These are phyloP conservation scores for Dicycla oo DNA, from an alignment of 2,888 invertebrate species.

Conservation along the genomic window DNA sequence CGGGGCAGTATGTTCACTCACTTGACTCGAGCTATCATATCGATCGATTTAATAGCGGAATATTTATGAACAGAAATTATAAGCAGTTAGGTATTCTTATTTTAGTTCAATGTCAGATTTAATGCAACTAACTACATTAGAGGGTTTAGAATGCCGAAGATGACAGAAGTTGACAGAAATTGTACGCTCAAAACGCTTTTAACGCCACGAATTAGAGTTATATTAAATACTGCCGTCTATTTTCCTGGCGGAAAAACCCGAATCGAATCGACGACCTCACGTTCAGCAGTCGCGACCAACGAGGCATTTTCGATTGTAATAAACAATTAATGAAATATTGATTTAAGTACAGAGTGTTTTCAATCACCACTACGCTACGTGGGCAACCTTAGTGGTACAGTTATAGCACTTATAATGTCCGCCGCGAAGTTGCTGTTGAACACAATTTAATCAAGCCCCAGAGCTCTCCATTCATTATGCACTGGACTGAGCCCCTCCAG, in stretches of 20 bases:
- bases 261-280: not conserved
- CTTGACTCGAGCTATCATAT: too few relatives aligned
- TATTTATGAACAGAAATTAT: too few relatives aligned
- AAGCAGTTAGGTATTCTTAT: too few relatives aligned
- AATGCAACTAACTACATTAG: not conserved
- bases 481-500: conserved; percentile 11
- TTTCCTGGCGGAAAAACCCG: too few relatives aligned
- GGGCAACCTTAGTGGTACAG: not conserved
- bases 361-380: not conserved
- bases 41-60: too few relatives aligned
- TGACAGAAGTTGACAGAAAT: not conserved
- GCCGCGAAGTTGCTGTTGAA: not conserved
- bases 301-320: not conserved
- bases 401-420: not conserved
- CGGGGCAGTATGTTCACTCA: too few relatives aligned
- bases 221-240: too few relatives aligned
- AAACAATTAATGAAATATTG: not conserved
- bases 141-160: not conserved
- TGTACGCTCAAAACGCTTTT: too few relatives aligned
- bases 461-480: conserved; percentile 40
- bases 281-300: not conserved
- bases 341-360: not conserved
- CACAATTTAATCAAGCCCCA: conserved; percentile 37
- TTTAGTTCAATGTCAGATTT: not conserved
- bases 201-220: too few relatives aligned